Evolutionary conservation across 1,140 invertebrate species (phyloP).

Genomic region (Diachasmimorpha longicaudata): DNA sequence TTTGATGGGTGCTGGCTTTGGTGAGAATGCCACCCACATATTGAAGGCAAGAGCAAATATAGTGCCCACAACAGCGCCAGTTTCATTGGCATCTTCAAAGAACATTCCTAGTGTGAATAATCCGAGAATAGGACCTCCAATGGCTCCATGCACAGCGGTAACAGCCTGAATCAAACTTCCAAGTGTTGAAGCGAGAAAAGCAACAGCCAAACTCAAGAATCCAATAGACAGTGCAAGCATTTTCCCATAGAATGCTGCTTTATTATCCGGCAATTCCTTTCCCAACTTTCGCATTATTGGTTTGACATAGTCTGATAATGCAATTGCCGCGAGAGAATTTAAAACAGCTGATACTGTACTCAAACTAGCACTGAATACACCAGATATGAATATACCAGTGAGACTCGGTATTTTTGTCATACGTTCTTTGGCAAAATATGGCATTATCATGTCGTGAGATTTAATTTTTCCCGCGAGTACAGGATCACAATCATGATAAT

Average conservation of each 20-base stretch:
- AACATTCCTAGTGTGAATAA: conserved; percentile 83
- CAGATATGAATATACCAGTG: conserved; percentile 66
- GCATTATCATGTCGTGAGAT: conserved; percentile 50
- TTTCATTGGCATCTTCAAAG: conserved; percentile 69
- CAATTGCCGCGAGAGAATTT: conserved; percentile 86
- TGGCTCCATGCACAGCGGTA: conserved; percentile 77
- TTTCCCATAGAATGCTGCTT: conserved; percentile 60
- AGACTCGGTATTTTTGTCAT: conserved; percentile 73
- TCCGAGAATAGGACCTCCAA: conserved; percentile 80
- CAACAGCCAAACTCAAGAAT: conserved; percentile 70
- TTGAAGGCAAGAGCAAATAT: conserved; percentile 71
- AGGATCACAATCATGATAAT: conserved; percentile 81
- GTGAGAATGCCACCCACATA: conserved; percentile 86
- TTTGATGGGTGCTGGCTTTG: conserved; percentile 67
- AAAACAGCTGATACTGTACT: conserved; percentile 86
- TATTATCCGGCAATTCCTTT: conserved; percentile 50
- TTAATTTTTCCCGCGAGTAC: conserved; percentile 64
- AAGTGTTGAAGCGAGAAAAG: conserved; percentile 74
- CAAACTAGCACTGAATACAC: conserved; percentile 75
- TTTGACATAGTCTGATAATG: conserved; percentile 82
- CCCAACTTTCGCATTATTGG: conserved; percentile 39
- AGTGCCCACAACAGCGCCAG: conserved; percentile 76
- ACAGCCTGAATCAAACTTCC: conserved; percentile 77
- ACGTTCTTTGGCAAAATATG: conserved; percentile 75
- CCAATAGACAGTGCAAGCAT: conserved; percentile 74